A percentile compares a stretch with the other conserved stretches of the same genome.
Conservation (phyloP, 2,113 vertebrate species). For the Mustelus asterias region DNA sequence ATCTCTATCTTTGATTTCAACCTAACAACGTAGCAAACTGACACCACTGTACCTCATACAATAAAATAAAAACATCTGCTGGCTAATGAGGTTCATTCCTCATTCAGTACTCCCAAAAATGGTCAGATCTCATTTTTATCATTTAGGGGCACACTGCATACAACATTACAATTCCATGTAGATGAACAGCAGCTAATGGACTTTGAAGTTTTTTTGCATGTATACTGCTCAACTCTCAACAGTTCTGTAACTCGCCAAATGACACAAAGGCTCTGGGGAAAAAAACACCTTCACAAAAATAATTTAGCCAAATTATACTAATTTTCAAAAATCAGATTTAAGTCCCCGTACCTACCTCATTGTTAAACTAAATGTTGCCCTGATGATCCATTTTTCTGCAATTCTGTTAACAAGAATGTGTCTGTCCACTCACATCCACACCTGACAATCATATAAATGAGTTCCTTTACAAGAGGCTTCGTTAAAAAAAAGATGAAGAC, state of each 20-base stretch:
- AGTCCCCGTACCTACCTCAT: constrained; percentile 24
- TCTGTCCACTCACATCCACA: constrained; percentile 34
- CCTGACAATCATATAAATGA: constrained; percentile 31
- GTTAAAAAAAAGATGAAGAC: constrained; percentile 32
- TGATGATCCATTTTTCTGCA: constrained; percentile 28
- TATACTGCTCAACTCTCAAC: background rate
- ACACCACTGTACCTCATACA: background rate
- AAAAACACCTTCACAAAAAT: background rate
- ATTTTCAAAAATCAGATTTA: constrained; percentile 19
- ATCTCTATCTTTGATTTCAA: background rate
- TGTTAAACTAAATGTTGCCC: background rate
- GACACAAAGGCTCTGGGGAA: background rate
- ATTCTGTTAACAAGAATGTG: constrained; percentile 26
- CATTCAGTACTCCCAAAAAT: background rate
- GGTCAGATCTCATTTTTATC: background rate
- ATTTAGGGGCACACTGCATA: background rate
- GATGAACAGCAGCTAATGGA: constrained; percentile 1
- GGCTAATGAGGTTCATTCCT: background rate
- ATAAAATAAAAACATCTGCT: background rate
- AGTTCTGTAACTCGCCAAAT: background rate
- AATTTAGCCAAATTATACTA: background rate
- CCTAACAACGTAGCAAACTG: background rate
- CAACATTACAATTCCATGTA: background rate
- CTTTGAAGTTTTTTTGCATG: background rate
- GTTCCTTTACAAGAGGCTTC: constrained; percentile 30